A percentile compares a stretch with the other conserved stretches of the same genome.
These are phyloP conservation scores for Cassiopea xamachana DNA, from an alignment of 30 jellyfish, hydroid and myxozoan species.

Conservation along the genomic window DNA sequence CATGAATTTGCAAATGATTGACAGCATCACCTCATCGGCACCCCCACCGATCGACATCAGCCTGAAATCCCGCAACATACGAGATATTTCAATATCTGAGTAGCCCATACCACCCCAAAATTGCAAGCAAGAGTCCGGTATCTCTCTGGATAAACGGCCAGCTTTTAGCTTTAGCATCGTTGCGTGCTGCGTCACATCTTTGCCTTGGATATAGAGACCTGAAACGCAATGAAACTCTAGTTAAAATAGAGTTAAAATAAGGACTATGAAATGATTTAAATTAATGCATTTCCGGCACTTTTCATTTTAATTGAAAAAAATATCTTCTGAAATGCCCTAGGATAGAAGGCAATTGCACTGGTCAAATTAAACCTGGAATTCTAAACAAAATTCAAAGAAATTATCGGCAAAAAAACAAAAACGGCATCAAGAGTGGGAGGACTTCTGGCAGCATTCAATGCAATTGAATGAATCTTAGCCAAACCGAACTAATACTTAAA, in stretches of 20 bases:
- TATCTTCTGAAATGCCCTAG: neutral
- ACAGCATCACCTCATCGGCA: conserved; percentile 98
- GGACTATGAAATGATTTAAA: too few relatives aligned
- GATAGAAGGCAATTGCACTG: neutral
- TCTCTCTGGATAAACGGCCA: conserved; percentile 92
- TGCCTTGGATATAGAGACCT: conserved; percentile 87
- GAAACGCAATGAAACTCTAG: neutral
- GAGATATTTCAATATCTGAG: conserved; percentile 87
- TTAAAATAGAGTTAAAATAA: neutral
- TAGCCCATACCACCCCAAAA: conserved; percentile 99
- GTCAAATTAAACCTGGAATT: too few relatives aligned
- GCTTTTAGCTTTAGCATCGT: conserved; percentile 93
- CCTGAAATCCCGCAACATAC: conserved; percentile 93
- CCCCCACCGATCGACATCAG: conserved; percentile 99
- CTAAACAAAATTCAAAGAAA: too few relatives aligned
- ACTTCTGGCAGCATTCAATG: neutral
- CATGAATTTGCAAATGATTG: conserved; percentile 91
- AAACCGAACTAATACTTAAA: neutral
- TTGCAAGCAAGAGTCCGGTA: conserved; percentile 93
- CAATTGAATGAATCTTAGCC: neutral
- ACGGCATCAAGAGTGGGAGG: neutral
- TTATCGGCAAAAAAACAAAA: too few relatives aligned
- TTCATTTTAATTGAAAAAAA: neutral
- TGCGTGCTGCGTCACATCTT: conserved; percentile 92
- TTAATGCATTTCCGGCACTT: neutral